Base-by-base conservation (phyloP, 2,888 invertebrate species). In the Synergus umbraculus region DNA sequence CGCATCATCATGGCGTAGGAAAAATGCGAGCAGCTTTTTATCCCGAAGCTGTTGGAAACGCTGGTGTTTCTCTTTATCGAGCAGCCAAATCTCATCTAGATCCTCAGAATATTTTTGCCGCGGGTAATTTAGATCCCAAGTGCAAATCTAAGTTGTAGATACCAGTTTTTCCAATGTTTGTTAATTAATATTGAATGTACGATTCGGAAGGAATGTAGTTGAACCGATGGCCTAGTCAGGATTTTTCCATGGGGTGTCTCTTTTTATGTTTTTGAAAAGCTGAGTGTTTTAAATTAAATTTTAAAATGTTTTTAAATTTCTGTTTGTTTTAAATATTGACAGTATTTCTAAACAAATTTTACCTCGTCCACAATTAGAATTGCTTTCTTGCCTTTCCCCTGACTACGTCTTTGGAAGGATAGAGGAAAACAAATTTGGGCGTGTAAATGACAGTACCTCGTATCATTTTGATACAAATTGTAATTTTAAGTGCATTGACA, bases 1-100 rank as follows among this genome's bases (percentile, higher is more conserved):
- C 98, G 0, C 99, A 99, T 93, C 99, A 99, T 92, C 99, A 99
- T 91, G 99, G 99, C 0, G 96, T 99, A 15, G 99, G 99, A 0
- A 99, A 99, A 92, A 93, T 97, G 79, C 94, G 99, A 22, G 96
- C 96, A 86, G 95, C 95, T 87, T 99, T 98, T 97, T 96, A 99
- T 91, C 93, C 95, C 7, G 93, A 94, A 78, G 97, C 98, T 0
- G 96, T 99, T 2, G 98, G 98, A 10, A 93, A 95, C 29, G 94
- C 96, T 0, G 98, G 98, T 0, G 93, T 96, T 0, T 94, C 94
- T 10, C 93, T 98, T 18, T 95, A 97, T 86, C 92, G 95, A 1
- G 97, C 98, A 0, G 95, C 98, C 0, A 99, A 99, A 92, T 92
- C 94, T 15, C 95, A 97, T 84, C 93, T 99, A 41, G 99, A 99